Base-by-base conservation (phyloP, 1,140 invertebrate species). In the Drosophila bipectinata region DNA sequence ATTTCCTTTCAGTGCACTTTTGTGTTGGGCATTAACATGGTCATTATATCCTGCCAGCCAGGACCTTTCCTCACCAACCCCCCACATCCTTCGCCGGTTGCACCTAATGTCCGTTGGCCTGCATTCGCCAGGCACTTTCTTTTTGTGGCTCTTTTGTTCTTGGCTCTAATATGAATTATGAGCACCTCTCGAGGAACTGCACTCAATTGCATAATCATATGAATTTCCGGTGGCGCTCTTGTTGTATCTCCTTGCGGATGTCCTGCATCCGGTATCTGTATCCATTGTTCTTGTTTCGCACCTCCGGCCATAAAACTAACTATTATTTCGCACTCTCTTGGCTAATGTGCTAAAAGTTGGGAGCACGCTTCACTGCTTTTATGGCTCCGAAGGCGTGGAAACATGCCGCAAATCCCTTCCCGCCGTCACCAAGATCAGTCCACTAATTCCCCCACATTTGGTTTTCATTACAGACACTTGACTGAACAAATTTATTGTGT, bases 1-100 rank as follows among this genome's bases (percentile, higher is more conserved):
- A 79, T 89, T 89, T 87, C 83, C 83, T 87, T 89, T 89, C 83
- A 89, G 79, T 88, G 83, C 83, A 87, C 83, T 88, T 88, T 79
- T 88, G 83, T 88, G 81, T 74, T 83, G 72, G 61, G 79, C 83
- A 88, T 88, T 88, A 88, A 88, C 79, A 88, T 88, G 83, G 83
- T 89, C 83, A 88, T 88, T 88, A 88, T 88, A 74, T 71, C 41
- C 77, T 77, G 78, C 59, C 54, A 60, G 41, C 68, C 78, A 59
- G 51, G 68, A 28, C 34, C 44, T 47, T 2, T 44, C 41, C 4
- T 15, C n/a, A 8, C 4, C 21, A 21, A 3, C 21, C 5, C n/a
- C n/a, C 57, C 32, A 18, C 45, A 34, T 28, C 57, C 18, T 18
- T 59, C 30, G 12, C 44, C 4, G 56, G 52, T 63, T 79, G 80